These are phyloP conservation scores for Trichogramma evanescens DNA, from an alignment of 2,888 invertebrate genomes.

Conservation along the genomic window DNA sequence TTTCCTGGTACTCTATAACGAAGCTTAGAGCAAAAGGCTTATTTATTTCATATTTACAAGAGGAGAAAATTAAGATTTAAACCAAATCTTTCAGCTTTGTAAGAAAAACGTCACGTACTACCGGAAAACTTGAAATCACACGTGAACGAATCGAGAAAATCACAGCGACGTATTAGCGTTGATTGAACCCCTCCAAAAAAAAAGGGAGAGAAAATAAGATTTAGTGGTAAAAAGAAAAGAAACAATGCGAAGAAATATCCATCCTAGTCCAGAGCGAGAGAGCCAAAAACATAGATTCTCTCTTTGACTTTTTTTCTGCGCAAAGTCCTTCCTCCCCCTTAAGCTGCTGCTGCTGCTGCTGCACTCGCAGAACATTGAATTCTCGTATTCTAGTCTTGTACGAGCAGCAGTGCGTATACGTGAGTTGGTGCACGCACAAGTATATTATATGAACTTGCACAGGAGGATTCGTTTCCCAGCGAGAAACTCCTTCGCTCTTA, in stretches of 20 bases:
- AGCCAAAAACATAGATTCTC: conserved; percentile 14
- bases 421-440: neutral
- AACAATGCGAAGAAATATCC: conserved; percentile 4
- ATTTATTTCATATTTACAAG: too few relatives aligned
- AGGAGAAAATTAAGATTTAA: too few relatives aligned
- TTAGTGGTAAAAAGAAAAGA: neutral
- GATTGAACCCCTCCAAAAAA: neutral
- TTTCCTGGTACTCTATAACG: too few relatives aligned
- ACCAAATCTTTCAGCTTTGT: too few relatives aligned
- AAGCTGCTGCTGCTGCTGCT: neutral
- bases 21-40: too few relatives aligned
- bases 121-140: too few relatives aligned
- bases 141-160: too few relatives aligned
- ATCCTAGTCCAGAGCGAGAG: neutral
- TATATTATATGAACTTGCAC: neutral
- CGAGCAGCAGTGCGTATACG: too few relatives aligned
- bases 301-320: too few relatives aligned
- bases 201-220: neutral
- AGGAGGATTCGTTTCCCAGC: conserved; percentile 3
- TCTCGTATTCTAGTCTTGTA: conserved; percentile 3
- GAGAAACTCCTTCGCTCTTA: neutral
- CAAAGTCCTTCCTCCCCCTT: too few relatives aligned
- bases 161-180: too few relatives aligned
- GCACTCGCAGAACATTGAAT: conserved; percentile 9
- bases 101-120: too few relatives aligned